Evolutionary conservation across 2,888 invertebrate species (phyloP), one percentile per base, ranked within the genome.

Genomic region (Cerastis leucographa): DNA sequence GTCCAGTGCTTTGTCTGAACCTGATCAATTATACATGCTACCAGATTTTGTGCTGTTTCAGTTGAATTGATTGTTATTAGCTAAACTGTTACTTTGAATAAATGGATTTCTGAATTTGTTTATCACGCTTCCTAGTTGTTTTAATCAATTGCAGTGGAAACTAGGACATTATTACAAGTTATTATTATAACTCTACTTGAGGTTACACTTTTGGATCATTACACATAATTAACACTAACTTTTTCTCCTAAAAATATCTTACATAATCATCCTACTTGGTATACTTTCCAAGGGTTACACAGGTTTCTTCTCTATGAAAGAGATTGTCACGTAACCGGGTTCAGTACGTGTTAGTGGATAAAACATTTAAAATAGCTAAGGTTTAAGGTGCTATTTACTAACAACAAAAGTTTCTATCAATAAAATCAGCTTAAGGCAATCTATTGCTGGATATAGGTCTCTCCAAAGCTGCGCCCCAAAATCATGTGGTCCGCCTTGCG

Each of bases 1-100:
- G 17, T 62, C n/a, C 46, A 54, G 2, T 25, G 44, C 51, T 75
- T 84, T 80, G 80, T 69, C 12, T 19, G 29, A 59, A 71, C 1
- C 54, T 79, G n/a, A 70, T 74, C 46, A 71, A 74, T 84, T 79
- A 71, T 56, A 29, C 49, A 80, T 44, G 44, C 11, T 14, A 12
- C 17, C 9, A 66, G 14, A 64, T 64, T 76, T 5, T 46, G 22
- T 25, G 54, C 3, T 49, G 56, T 68, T 64, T 35, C 19, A 68
- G 49, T 61, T 51, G 14, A 44, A 64, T 59, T 51, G 2, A 59
- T 56, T 2, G 22, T 17, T 49, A 56, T 74, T 22, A 22, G 17
- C 2, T 64, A 17, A 12, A 19, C 14, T 40, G 17, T 46, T 59
- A 66, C 0, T 5, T 75, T 81, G 5, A 56, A 49, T 59, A 68